Evolutionary conservation across 1,140 invertebrate genomes (phyloP).

Genomic region (Atta cephalotes): DNA sequence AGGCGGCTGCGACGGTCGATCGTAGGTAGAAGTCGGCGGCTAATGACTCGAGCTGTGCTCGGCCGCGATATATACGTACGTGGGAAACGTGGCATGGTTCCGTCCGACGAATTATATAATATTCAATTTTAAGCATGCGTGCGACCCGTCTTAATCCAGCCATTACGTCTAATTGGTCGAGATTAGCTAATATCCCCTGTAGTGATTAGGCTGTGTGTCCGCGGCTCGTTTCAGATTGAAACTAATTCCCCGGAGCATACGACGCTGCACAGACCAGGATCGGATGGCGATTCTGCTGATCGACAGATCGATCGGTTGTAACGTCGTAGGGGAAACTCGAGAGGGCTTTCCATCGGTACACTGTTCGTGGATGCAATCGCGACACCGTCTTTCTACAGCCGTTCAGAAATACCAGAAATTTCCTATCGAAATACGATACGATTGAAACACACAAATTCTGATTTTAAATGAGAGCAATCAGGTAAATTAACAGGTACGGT

Average conservation of each 20-base stretch:
- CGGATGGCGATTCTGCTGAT: constrained; percentile 47
- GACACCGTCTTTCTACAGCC: neutral
- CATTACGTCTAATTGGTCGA: constrained; percentile 80
- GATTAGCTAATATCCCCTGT: constrained; percentile 80
- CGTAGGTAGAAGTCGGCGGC: constrained; percentile 55
- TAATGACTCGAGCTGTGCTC: constrained; percentile 51
- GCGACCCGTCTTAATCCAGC: constrained; percentile 78
- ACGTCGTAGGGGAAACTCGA: constrained; percentile 15
- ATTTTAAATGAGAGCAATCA: neutral
- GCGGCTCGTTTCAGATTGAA: constrained; percentile 76
- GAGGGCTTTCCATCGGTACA: neutral
- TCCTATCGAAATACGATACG: constrained; percentile 27
- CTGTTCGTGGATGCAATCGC: no score
- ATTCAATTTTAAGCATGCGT: constrained; percentile 79
- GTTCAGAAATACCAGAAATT: neutral
- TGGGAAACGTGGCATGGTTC: constrained; percentile 68
- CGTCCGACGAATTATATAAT: constrained; percentile 76
- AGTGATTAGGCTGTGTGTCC: constrained; percentile 76
- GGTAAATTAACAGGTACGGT: neutral
- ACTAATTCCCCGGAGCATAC: constrained; percentile 73
- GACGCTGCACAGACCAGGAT: constrained; percentile 22
- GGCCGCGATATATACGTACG: constrained; percentile 64
- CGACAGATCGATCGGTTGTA: constrained; percentile 65
- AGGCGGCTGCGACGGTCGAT: constrained; percentile 22
- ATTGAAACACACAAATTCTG: constrained; percentile 2